These are phyloP conservation scores for Heteronetta atricapilla DNA, from an alignment of 2,113 vertebrate species.

Conservation along the genomic window DNA sequence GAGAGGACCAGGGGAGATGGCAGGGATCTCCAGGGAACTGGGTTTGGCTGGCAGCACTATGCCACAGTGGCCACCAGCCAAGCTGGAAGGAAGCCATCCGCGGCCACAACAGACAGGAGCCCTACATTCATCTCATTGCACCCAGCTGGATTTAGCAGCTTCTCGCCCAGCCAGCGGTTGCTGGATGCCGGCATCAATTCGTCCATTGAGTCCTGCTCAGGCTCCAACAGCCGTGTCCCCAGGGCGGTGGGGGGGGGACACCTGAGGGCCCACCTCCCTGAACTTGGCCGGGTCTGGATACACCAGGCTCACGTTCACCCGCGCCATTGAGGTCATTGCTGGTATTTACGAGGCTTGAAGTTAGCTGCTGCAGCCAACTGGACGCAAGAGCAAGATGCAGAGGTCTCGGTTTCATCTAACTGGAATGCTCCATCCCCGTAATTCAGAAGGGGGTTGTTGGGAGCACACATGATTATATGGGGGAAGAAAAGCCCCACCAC, in stretches of 20 bases:
- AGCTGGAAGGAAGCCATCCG: not conserved
- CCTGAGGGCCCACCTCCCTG: not conserved
- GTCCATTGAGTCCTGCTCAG: not conserved
- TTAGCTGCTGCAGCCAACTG: slow-evolving; percentile 19
- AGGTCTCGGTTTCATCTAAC: not conserved
- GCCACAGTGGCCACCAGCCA: not conserved
- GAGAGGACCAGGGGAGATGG: not conserved
- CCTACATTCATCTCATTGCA: not conserved
- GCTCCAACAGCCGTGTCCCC: fast-evolving
- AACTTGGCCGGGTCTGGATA: not conserved
- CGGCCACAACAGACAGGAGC: not conserved
- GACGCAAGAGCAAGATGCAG: not conserved
- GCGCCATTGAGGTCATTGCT: not conserved
- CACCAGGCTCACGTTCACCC: not conserved
- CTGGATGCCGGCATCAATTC: fast-evolving
- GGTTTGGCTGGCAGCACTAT: not conserved
- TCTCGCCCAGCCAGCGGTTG: not conserved
- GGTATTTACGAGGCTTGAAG: not conserved
- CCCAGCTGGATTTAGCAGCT: not conserved
- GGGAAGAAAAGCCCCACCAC: slow-evolving; percentile 48
- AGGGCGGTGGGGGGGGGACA: not conserved
- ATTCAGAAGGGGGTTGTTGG: slow-evolving; percentile 30
- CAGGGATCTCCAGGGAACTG: not conserved
- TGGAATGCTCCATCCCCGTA: not conserved
- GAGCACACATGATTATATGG: slow-evolving; percentile 36